Base-by-base conservation (phyloP, 2,888 invertebrate species). In the Erebia palarica region DNA sequence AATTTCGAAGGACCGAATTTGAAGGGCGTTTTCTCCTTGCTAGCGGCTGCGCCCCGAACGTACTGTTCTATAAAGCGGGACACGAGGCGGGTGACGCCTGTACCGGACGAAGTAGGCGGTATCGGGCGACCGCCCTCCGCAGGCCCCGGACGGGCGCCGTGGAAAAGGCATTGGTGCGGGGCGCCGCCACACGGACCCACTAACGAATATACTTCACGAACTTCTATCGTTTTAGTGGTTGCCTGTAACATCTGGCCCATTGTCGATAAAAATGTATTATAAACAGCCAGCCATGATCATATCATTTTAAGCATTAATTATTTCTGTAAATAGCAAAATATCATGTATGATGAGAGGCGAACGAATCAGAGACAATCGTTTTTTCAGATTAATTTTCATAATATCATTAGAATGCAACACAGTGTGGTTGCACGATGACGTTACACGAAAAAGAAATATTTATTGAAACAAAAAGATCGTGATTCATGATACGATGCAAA, bases 91-190 rank as follows among this genome's bases (percentile, higher is more conserved):
- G 86, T 85, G 90, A 88, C 91, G 90, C 90, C 90, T 90, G 91
- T 92, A 91, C 91, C 91, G 89, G 91, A 91, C 91, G 90, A 92
- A 89, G 92, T 92, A 91, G 92, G 92, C 91, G 92, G 91, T 85
- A 87, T 88, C 91, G 84, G 88, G 87, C 92, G 91, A 88, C 90
- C 91, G 91, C 92, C 91, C 91, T 90, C 89, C 86, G 84, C 86
- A 88, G 90, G 90, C 89, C 91, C 90, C 90, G 88, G 88, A 84
- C 86, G 84, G 87, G 80, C 86, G 88, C 87, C 86, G 87, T 87
- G 81, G 85, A 87, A 84, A 89, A 87, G 86, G 89, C 86, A 87
- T 85, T 88, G 85, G 88, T 85, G 91, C 90, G 90, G 89, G 89
- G 88, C 87, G 90, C 88, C 84, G 89, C 85, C 84, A 84, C 84